phyloP scores from a whole-genome alignment of 53 echinoderm and acorn worm species.

The Holothuria leucospilota region DNA sequence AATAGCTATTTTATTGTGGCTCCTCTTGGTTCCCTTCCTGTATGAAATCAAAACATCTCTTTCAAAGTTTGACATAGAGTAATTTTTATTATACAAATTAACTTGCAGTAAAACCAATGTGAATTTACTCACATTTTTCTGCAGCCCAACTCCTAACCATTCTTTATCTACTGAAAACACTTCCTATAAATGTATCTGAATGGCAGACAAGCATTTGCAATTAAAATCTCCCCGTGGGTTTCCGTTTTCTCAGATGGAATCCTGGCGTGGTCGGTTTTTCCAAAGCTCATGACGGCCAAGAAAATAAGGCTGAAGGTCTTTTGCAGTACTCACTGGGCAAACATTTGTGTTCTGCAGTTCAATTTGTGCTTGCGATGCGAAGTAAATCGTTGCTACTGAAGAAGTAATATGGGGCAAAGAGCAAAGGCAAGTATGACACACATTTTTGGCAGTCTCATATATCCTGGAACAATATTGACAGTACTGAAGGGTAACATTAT shows the following conservation, averaged over 20 bases:
- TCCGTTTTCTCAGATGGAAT: conserved; percentile 12
- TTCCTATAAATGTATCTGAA: no score
- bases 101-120: no score
- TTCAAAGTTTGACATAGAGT: no score
- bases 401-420: conserved; percentile 28
- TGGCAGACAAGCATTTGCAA: conserved; percentile 8
- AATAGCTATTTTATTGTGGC: no score
- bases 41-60: no score
- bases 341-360: conserved; percentile 13
- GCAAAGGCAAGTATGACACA: conserved; percentile 31
- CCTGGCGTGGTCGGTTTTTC: no score
- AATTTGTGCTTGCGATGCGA: conserved; percentile 3
- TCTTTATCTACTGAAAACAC: background rate
- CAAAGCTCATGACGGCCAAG: conserved; percentile 6
- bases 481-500: conserved; percentile 2
- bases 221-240: conserved; percentile 38
- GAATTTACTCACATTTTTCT: conserved; percentile 22
- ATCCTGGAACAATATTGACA: conserved; percentile 31
- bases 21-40: no score
- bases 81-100: no score
- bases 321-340: background rate
- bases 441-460: background rate
- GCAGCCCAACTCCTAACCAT: conserved; percentile 41
- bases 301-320: conserved; percentile 1
- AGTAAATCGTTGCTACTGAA: conserved; percentile 1